These are phyloP conservation scores for Cynaeus angustus DNA, from an alignment of 2,888 invertebrate genomes.

Conservation along the genomic window DNA sequence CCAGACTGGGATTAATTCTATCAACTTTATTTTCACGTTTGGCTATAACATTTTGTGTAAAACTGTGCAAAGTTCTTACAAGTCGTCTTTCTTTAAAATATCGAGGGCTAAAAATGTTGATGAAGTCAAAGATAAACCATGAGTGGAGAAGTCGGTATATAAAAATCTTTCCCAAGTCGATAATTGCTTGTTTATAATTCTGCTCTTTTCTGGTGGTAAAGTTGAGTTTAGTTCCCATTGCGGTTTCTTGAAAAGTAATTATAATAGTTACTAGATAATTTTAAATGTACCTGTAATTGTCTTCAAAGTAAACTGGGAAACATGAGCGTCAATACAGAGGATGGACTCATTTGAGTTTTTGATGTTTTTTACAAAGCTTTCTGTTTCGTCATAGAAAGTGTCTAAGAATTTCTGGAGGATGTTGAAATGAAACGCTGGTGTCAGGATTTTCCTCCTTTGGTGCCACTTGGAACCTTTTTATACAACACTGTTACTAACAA, in stretches of 20 bases:
- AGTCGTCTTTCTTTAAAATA: neutral
- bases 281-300: slow-evolving; percentile 15
- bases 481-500: no score
- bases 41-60: slow-evolving; percentile 46
- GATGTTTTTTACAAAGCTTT: slow-evolving; percentile 28
- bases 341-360: neutral
- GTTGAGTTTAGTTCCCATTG: slow-evolving; percentile 52
- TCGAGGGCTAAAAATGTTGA: slow-evolving; percentile 19
- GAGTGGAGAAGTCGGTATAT: slow-evolving; percentile 3
- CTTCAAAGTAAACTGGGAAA: slow-evolving; percentile 25
- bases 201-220: slow-evolving; percentile 6
- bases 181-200: slow-evolving; percentile 20
- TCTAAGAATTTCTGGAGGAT: slow-evolving; percentile 52
- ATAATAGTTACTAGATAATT: neutral
- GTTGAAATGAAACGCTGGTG: slow-evolving; percentile 55
- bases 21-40: slow-evolving; percentile 52
- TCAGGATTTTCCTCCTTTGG: slow-evolving; percentile 53
- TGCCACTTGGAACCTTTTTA: slow-evolving; percentile 50
- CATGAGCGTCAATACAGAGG: slow-evolving; percentile 5
- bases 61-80: slow-evolving; percentile 39
- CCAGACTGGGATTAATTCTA: slow-evolving; percentile 28
- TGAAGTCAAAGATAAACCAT: neutral
- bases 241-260: slow-evolving; percentile 40
- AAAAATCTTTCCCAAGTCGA: slow-evolving; percentile 2
- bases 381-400: slow-evolving; percentile 49